Evolutionary conservation across 2,113 vertebrate species (phyloP).

Genomic region (Gorsachius goisagi): DNA sequence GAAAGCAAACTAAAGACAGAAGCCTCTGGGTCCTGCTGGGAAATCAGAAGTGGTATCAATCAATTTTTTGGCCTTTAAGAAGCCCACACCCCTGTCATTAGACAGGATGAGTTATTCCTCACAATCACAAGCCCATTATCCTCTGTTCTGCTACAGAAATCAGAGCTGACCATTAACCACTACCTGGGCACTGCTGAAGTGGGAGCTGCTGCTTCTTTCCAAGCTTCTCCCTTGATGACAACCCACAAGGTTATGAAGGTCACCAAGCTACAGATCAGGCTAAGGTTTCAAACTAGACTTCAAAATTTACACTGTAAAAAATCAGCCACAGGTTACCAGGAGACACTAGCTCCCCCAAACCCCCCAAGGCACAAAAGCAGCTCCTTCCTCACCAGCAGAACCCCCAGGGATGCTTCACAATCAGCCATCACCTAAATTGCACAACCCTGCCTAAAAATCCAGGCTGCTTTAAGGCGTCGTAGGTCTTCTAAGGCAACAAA

Average conservation of each 20-base stretch:
- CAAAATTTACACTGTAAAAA: background rate
- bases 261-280: background rate
- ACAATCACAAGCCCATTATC: fast-evolving
- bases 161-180: no score
- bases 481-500: background rate
- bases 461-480: fast-evolving
- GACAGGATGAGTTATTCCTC: background rate
- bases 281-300: no score
- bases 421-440: background rate
- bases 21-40: no score
- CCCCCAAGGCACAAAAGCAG: background rate
- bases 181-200: background rate
- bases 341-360: background rate
- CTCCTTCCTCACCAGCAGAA: background rate
- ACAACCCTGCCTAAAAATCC: background rate
- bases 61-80: background rate
- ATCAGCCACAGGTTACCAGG: background rate
- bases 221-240: no score
- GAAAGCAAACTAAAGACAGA: background rate
- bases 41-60: background rate
- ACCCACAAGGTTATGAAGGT: background rate
- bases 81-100: background rate
- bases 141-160: fast-evolving
- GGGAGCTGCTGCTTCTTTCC: background rate
- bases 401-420: background rate